Base-by-base conservation (phyloP, 2,888 invertebrate genomes). In the Ypsolopha sequella region DNA sequence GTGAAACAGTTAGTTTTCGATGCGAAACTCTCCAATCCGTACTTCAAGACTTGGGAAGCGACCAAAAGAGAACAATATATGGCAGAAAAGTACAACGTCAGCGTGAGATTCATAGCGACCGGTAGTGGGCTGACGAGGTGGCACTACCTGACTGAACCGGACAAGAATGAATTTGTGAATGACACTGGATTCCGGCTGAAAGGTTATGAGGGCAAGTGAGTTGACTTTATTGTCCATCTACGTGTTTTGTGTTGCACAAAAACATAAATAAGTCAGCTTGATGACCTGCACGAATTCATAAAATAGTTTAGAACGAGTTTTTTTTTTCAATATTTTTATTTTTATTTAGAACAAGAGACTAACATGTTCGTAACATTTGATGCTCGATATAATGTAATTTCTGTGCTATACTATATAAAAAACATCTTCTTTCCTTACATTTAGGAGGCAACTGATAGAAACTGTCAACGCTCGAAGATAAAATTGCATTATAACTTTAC, bases 91-190 rank as follows among this genome's bases (percentile, higher is more conserved):
- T 95, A 94, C 64, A 92, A 93, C 56, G 93, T 93, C 4, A 91
- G 91, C 43, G 78, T 95, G 13, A 88, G 95, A 45, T 96, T 95
- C 70, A 92, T 96, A 33, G 93, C 95, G 0, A 96, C 97, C 0
- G 93, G 96, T 73, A 95, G 95, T 65, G 97, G 97, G 0, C 78
- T 97, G 0, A 95, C 96, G 0, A 88, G 96, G 51, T 96, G 96
- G 95, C 93, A 95, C 70, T 91, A 93, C 59, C 89, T 93, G 45
- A 88, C 87, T 53, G 89, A 89, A 41, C 86, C 88, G 41, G 77
- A 87, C 13, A 91, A 90, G 61, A 89, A 89, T 54, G 86, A 86
- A 55, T 55, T 61, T 33, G 80, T 86, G 0, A 68, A 76, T 52
- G 78, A 79, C 43, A 58, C 64, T 46, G 86, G 86, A 0, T 60